Conservation (phyloP, 2,113 vertebrate species). For the Dinomys branickii region DNA sequence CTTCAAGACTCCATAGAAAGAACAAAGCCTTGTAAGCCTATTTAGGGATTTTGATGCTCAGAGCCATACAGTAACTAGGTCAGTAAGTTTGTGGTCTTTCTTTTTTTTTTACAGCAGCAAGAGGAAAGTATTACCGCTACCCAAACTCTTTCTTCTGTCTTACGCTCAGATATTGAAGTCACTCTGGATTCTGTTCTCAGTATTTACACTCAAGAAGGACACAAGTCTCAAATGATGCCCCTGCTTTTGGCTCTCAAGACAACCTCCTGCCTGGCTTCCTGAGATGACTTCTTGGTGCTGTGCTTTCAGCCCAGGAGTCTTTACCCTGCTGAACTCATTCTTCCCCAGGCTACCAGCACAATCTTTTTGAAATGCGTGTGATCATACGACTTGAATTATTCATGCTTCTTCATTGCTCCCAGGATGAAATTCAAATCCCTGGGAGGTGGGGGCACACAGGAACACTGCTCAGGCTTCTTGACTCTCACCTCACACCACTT, state of each 20-base stretch:
- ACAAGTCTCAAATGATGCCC: not conserved
- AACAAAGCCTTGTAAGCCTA: not conserved
- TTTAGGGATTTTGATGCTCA: not conserved
- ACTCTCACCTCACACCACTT: not conserved
- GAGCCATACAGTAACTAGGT: not conserved
- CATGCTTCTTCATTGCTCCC: not conserved
- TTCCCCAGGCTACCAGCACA: not conserved
- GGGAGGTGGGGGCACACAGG: not conserved
- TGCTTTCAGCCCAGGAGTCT: fast-evolving
- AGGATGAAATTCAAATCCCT: not conserved
- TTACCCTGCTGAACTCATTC: not conserved
- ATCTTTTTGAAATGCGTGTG: not conserved
- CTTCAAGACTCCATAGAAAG: not conserved
- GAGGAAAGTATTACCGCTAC: not conserved
- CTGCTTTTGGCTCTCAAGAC: not conserved
- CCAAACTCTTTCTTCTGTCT: not conserved
- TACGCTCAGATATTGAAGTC: not conserved
- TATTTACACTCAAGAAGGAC: not conserved
- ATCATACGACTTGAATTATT: constrained; percentile 13
- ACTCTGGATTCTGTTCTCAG: not conserved
- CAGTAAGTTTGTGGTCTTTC: not conserved
- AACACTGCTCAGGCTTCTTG: not conserved
- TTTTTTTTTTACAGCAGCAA: not conserved
- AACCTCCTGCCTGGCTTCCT: not conserved
- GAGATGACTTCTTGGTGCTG: not conserved